Base-by-base conservation (phyloP, 2,113 vertebrate genomes). In the Arvicanthis niloticus region DNA sequence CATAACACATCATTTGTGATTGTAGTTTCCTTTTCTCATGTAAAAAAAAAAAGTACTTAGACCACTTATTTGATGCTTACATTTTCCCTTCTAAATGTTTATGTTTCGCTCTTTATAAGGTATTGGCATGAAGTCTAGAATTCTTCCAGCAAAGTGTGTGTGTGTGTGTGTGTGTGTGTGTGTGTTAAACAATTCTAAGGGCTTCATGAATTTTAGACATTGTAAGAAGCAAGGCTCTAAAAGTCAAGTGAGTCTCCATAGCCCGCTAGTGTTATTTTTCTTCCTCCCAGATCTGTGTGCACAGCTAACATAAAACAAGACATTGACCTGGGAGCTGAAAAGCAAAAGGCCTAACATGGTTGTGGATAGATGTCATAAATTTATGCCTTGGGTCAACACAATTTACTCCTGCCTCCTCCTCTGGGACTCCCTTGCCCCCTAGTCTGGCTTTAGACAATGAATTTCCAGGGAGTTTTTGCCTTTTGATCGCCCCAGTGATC, bases 401-500 rank as follows among this genome's bases (percentile, higher is more conserved):
- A 58, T 21, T 95, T 40, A 21, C 70, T 88, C 82, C 56, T 81
- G 2, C 45, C 7, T 51, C 91, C 96, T 86, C 58, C 92, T 88
- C 8, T 53, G 6, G 48, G 16, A 84, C 91, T 76, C 70, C 84
- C 88, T 84, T 1, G 3, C 82, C 22, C 65, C 22, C 53, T 37
- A 93, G 87, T 96, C 84, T 95, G 92, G 88, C 95, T 96, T 97
- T 94, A 98, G 92, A 98, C 95, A 98, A 98, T 95, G 97, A 98
- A 92, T 96, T 99, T 99, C 98, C 94, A 97, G 98, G 97, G 98
- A 98, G 97, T 98, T 92, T 99, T 98, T 99, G 98, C 99, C 99
- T 99, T 99, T 99, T 99, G 99, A 99, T 99, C 99, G 99, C 98
- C 99, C 99, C 98, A 93, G 97, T 98, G 98, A 98, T 99, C 98